Conservation (phyloP, 1,140 invertebrate genomes). For the Micrasema longulum region DNA sequence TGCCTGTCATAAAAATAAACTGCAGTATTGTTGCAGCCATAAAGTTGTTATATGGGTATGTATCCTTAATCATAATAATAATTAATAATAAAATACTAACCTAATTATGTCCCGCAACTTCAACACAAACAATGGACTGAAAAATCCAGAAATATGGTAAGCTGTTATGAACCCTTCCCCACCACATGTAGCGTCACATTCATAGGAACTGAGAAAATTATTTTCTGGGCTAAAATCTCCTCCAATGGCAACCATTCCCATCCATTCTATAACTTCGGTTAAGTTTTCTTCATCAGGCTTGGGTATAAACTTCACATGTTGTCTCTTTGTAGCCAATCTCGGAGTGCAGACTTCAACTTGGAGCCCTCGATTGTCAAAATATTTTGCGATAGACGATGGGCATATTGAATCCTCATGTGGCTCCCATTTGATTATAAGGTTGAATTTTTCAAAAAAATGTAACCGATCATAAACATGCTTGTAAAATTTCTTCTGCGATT, state of each 20-base stretch:
- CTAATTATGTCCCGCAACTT: conserved; percentile 16
- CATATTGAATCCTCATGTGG: conserved; percentile 68
- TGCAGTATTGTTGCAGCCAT: no score
- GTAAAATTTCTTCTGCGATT: conserved; percentile 67
- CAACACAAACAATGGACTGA: conserved; percentile 24
- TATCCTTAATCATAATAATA: neutral
- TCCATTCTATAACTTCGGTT: conserved; percentile 31
- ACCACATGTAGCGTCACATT: conserved; percentile 12
- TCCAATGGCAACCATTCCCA: conserved; percentile 41
- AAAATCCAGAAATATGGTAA: conserved; percentile 40
- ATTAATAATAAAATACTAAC: conserved; percentile 12
- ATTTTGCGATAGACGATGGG: conserved; percentile 72
- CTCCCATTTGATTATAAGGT: conserved; percentile 69
- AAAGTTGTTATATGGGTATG: no score
- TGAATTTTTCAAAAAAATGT: conserved; percentile 62
- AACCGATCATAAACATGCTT: conserved; percentile 63
- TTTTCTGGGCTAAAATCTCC: conserved; percentile 37
- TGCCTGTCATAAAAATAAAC: no score
- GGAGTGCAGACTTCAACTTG: conserved; percentile 56
- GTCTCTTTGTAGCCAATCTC: conserved; percentile 26
- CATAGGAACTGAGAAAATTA: conserved; percentile 23
- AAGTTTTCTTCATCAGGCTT: neutral
- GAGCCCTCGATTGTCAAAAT: conserved; percentile 66
- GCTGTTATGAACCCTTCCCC: conserved; percentile 23
- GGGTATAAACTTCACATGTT: conserved; percentile 14